Percentiles rank a stretch among this genome's conserved stretches.
Evolutionary conservation across 2,113 vertebrate species (phyloP).

Genomic region (Nerophis lumbriciformis): DNA sequence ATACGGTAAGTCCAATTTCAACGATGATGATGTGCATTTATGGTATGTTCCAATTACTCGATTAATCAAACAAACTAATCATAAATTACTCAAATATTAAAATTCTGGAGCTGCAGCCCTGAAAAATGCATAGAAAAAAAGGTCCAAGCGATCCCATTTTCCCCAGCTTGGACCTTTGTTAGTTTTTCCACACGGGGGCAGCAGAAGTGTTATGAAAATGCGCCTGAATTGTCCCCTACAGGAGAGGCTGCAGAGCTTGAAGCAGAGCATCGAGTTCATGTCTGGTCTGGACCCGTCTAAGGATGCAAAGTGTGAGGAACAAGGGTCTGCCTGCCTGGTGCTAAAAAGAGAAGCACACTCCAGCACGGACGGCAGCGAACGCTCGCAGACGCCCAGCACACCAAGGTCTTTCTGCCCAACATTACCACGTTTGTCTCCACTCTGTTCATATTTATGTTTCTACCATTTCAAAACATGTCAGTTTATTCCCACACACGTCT

Average conservation of each 20-base stretch:
- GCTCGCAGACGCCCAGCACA: conserved; percentile 74
- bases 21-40: too few species aligned
- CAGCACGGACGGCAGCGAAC: conserved; percentile 62
- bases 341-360: conserved; percentile 60
- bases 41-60: too few species aligned
- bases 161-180: conserved; percentile 12
- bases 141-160: too few species aligned
- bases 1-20: too few species aligned
- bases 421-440: not conserved
- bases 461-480: not conserved
- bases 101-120: too few species aligned
- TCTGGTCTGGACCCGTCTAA: conserved; percentile 82
- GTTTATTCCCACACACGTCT: not conserved
- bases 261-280: conserved; percentile 96
- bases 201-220: conserved; percentile 17
- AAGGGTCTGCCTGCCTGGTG: conserved; percentile 51
- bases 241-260: conserved; percentile 93
- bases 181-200: conserved; percentile 48
- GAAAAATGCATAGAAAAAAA: too few species aligned
- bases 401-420: conserved; percentile 56
- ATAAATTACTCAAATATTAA: too few species aligned
- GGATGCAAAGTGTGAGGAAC: conserved; percentile 71
- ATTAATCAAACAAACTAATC: too few species aligned
- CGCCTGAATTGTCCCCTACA: conserved; percentile 41
- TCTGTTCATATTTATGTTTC: not conserved